Percentiles rank a stretch among this genome's conserved stretches.
Evolutionary conservation across 2,113 vertebrate genomes (phyloP).

Genomic region (Dendropsophus ebraccatus): DNA sequence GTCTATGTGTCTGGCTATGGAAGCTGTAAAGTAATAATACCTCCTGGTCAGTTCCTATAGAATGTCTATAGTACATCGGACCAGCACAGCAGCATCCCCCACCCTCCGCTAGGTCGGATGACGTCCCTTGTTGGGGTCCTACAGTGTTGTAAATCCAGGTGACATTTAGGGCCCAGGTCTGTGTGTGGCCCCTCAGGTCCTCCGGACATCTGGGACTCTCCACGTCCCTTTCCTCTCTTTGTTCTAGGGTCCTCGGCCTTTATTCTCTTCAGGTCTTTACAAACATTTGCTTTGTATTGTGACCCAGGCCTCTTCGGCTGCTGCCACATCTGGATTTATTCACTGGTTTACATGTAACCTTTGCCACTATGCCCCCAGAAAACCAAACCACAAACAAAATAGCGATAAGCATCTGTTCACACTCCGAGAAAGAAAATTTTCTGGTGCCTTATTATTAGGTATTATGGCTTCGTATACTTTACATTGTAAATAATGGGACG

Average conservation of each 20-base stretch:
- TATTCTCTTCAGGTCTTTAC: background rate
- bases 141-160: background rate
- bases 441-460: background rate
- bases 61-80: background rate
- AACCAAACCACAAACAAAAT: background rate
- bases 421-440: background rate
- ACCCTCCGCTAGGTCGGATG: too few species aligned
- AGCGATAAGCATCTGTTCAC: background rate
- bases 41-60: background rate
- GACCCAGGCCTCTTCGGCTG: background rate
- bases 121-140: background rate
- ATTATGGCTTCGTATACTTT: background rate
- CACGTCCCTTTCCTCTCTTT: background rate
- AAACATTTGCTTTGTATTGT: background rate
- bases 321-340: background rate
- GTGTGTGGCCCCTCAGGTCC: slow-evolving; percentile 31
- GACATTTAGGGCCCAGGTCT: background rate
- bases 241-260: background rate
- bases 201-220: background rate
- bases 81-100: background rate
- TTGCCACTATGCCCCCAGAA: background rate
- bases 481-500: background rate
- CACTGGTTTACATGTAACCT: background rate
- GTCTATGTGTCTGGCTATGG: too few species aligned
- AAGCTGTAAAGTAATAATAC: background rate